Base-by-base conservation (phyloP, 2,797 vertebrate genomes). In the Urosaurus nigricauda region DNA sequence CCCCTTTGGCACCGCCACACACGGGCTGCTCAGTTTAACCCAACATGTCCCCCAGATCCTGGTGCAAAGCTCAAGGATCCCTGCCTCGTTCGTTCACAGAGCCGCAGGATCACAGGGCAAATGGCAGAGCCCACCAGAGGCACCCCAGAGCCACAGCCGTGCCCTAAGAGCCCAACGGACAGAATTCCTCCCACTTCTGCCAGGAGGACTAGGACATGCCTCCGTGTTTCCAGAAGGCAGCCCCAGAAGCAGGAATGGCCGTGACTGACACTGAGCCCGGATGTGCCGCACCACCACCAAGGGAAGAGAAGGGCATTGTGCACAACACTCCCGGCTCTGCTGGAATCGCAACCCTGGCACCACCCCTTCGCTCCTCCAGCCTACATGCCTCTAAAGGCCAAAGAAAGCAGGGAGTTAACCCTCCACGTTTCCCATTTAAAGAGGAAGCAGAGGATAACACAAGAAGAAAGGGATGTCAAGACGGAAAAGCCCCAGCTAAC, bases 361-460 rank as follows among this genome's bases (percentile, higher is more conserved):
- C 40, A 4, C 32, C 12, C 7, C 11, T 58, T 78, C 26, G 35
- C n/a, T 53, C 7, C 63, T 43, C 63, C 32, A 4, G 5, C 63
- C 51, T 32, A 60, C 24, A 79, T 60, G 13, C 32, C 17, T 11
- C 37, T 26, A 53, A 21, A 3, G 17, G 58, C 56, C 70, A 26
- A 58, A n/a, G 71, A 87, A 87, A 29, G 58, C 5, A 53, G 0
- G 1, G n/a, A 86, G 82, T 60, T 0, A 87, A 90, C 83, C n/a
- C 0, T 29, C 0, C 0, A 3, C 1, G 0, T 43, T 37, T n/a
- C 73, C 9, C 9, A 3, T 21, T 35, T 37, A 11, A 2, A 74
- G 53, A 0, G 81, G 2, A 51, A 47, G 1, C 0, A 0, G 0
- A 4, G 19, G 32, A n/a, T 19, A 63, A 80, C 80, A 70, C 1